These are phyloP conservation scores for Hololepta plana DNA, from an alignment of 2,888 invertebrate genomes.

Conservation along the genomic window DNA sequence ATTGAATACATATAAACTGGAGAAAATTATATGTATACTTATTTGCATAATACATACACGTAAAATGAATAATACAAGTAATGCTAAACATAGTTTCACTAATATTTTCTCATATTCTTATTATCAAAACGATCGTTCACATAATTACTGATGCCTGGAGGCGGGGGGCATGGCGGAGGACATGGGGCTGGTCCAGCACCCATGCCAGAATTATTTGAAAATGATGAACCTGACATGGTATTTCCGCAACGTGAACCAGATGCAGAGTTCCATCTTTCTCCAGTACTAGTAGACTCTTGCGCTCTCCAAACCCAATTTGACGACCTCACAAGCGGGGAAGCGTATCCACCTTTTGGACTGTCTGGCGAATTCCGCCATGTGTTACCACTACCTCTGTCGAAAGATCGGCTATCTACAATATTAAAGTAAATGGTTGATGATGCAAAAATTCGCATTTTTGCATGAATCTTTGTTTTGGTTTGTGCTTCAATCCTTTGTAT, in stretches of 20 bases:
- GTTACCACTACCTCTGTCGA: slow-evolving; percentile 13
- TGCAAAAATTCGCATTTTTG: too few species aligned
- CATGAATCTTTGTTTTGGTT: too few species aligned
- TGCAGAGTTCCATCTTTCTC: slow-evolving; percentile 15
- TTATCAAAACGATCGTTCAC: slow-evolving; percentile 22
- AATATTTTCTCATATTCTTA: slow-evolving; percentile 17
- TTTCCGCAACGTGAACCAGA: slow-evolving; percentile 11
- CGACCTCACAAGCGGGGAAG: too few species aligned
- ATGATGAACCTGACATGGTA: slow-evolving; percentile 11
- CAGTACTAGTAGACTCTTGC: slow-evolving; percentile 9
- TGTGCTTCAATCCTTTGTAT: too few species aligned
- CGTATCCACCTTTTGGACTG: too few species aligned
- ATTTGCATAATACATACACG: too few species aligned
- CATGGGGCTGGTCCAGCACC: slow-evolving; percentile 16
- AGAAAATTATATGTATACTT: too few species aligned
- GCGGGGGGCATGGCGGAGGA: slow-evolving; percentile 21
- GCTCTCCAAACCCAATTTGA: slow-evolving; percentile 9
- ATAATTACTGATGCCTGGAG: slow-evolving; percentile 23
- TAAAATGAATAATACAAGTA: too few species aligned
- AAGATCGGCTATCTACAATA: slow-evolving; percentile 16
- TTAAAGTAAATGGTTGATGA: too few species aligned
- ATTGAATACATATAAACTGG: too few species aligned
- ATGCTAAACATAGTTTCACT: too few species aligned
- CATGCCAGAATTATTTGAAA: slow-evolving; percentile 17
- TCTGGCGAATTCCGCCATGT: too few species aligned